Base-by-base conservation (phyloP, 2,113 vertebrate species). In the Serinus canaria region DNA sequence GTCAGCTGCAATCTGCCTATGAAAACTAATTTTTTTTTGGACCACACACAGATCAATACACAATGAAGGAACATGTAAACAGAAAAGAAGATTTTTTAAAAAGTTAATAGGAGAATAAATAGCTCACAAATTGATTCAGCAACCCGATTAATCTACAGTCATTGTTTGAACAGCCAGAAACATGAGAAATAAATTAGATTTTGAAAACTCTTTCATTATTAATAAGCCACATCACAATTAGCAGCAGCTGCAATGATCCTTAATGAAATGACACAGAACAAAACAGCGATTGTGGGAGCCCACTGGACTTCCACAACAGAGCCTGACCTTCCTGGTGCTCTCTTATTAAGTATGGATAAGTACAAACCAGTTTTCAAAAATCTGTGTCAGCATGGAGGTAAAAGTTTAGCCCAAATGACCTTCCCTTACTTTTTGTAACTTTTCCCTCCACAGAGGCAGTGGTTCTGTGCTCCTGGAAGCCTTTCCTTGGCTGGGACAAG, bases 151-250 rank as follows among this genome's bases (percentile, higher is more conserved):
- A 90, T 93, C 68, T 72, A 46, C 3, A 68, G 47, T 44, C 74
- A 43, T 78, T 84, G 86, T 81, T 25, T 66, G 78, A 89, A 81
- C 60, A 94, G 78, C 70, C 50, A 72, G 77, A 86, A 89, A 75
- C 85, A 68, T 20, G 44, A 95, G 83, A 95, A 96, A 83, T 72
- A 93, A 94, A 94, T 90, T 70, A 93, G 76, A 92, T 89, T 94
- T 88, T 92, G 68, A 83, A 95, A 92, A 92, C 60, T 83, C 68
- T 86, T 93, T 90, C 86, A 94, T 78, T 89, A 90, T 94, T 96
- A 94, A 96, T 94, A 90, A 94, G 35, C 83, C 64, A 60, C 56
- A 64, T 12, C 1, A 4, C 50, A 92, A 96, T 94, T 89, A 92
- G 80, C 53, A 91, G 80, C 92, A 96, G 88, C 80, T 93, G 80